These are phyloP conservation scores for Serrognathus titanus DNA, from an alignment of 2,888 invertebrate species.

Conservation along the genomic window DNA sequence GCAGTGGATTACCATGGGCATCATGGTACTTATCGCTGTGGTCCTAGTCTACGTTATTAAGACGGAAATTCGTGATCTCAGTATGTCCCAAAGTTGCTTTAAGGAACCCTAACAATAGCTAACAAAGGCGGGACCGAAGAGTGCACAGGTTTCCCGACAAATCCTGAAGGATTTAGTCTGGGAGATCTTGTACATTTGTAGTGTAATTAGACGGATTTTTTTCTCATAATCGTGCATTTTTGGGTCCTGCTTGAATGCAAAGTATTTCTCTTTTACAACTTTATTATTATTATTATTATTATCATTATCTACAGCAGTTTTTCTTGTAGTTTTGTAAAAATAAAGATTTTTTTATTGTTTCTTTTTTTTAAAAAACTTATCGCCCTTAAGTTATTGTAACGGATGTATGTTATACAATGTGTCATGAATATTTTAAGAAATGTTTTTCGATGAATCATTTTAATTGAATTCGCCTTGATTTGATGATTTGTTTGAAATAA, in stretches of 20 bases:
- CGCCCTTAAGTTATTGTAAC: neutral
- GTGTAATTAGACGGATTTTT: constrained; percentile 6
- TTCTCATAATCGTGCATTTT: constrained; percentile 9
- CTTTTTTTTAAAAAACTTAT: constrained; percentile 3
- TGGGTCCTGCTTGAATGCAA: constrained; percentile 14
- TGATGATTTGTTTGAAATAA: too few species aligned
- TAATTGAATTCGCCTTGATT: too few species aligned
- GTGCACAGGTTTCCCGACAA: constrained; percentile 20
- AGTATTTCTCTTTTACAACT: neutral
- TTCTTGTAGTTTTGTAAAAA: neutral
- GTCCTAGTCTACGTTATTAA: constrained; percentile 11
- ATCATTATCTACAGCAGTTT: neutral
- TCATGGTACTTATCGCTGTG: constrained; percentile 30
- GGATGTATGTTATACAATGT: neutral
- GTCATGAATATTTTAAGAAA: neutral
- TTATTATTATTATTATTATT: constrained; percentile 6
- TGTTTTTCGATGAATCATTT: neutral
- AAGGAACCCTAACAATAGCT: constrained; percentile 40
- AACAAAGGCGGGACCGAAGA: constrained; percentile 31
- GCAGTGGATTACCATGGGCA: constrained; percentile 52
- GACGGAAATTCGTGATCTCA: constrained; percentile 15
- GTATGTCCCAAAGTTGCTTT: constrained; percentile 21
- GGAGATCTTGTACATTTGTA: constrained; percentile 18
- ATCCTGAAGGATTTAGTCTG: constrained; percentile 32
- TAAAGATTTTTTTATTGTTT: constrained; percentile 7